phyloP scores from a whole-genome alignment of 2,797 vertebrate genomes.

The Atherinosoma microstoma region DNA sequence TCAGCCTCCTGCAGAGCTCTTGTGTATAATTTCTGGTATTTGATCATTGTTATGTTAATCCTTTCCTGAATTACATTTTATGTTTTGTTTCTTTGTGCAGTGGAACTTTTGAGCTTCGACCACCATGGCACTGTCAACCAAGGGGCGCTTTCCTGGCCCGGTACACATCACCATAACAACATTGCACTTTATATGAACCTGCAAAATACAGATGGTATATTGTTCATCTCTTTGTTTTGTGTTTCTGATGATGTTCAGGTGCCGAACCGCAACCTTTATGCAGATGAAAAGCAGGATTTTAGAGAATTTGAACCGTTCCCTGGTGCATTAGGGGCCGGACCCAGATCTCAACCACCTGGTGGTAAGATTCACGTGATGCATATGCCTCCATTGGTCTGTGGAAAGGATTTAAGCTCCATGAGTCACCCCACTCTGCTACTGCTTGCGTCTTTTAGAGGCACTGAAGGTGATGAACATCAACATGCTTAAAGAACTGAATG shows the following conservation, averaged over 20 bases:
- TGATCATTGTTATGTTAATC: too few species aligned
- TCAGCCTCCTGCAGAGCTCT: too few species aligned
- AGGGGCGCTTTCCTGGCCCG: neutral
- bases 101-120: neutral
- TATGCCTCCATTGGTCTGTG: neutral
- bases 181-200: neutral
- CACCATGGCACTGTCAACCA: neutral
- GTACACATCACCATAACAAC: neutral
- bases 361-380: accelerated
- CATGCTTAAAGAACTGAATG: conserved; percentile 82
- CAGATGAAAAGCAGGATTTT: conserved; percentile 66
- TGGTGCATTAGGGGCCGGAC: conserved; percentile 11
- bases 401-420: neutral
- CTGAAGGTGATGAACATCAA: conserved; percentile 79
- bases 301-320: conserved; percentile 76
- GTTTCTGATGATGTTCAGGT: conserved; percentile 16
- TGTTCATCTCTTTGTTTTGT: neutral
- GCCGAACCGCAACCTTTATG: conserved; percentile 56
- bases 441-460: conserved; percentile 45
- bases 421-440: neutral
- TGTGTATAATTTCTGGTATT: too few species aligned
- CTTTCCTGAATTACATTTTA: neutral
- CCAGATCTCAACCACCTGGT: conserved; percentile 62
- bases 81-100: neutral
- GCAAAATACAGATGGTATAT: neutral